These are phyloP conservation scores for Anseranas semipalmata DNA, from an alignment of 2,113 vertebrate species.

Conservation along the genomic window DNA sequence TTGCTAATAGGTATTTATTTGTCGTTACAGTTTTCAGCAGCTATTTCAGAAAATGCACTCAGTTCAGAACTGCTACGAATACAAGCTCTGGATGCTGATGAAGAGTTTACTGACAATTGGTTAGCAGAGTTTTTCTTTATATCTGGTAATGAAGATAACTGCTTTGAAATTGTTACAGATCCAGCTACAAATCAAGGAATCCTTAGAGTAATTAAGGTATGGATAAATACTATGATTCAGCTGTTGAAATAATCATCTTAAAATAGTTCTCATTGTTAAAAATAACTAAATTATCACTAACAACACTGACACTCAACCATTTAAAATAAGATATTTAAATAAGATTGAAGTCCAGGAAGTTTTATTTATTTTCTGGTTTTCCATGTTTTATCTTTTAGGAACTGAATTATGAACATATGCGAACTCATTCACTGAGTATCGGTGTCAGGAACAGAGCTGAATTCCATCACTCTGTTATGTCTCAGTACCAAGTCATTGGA, in stretches of 20 bases:
- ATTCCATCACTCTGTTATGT: slow-evolving; percentile 80
- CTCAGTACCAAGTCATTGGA: slow-evolving; percentile 59
- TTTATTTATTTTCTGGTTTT: background rate
- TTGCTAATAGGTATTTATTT: slow-evolving; percentile 30
- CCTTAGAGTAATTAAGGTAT: slow-evolving; percentile 85
- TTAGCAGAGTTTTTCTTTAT: slow-evolving; percentile 82
- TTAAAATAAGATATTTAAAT: background rate
- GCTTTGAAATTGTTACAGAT: slow-evolving; percentile 88
- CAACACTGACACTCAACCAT: background rate
- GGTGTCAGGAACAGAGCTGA: slow-evolving; percentile 85
- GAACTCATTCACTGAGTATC: slow-evolving; percentile 77
- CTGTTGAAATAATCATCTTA: background rate
- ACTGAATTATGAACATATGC: slow-evolving; percentile 87
- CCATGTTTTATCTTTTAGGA: slow-evolving; percentile 69
- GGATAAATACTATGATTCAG: background rate
- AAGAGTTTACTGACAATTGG: slow-evolving; percentile 85
- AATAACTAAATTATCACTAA: background rate
- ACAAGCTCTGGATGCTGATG: slow-evolving; percentile 84
- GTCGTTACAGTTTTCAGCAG: slow-evolving; percentile 83
- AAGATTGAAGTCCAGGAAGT: background rate
- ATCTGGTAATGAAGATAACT: slow-evolving; percentile 89
- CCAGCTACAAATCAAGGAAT: slow-evolving; percentile 88
- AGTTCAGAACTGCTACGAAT: slow-evolving; percentile 86
- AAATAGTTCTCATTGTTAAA: background rate
- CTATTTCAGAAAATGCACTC: slow-evolving; percentile 85